Conservation (phyloP, 2,888 invertebrate genomes). For the Diloba caeruleocephala region DNA sequence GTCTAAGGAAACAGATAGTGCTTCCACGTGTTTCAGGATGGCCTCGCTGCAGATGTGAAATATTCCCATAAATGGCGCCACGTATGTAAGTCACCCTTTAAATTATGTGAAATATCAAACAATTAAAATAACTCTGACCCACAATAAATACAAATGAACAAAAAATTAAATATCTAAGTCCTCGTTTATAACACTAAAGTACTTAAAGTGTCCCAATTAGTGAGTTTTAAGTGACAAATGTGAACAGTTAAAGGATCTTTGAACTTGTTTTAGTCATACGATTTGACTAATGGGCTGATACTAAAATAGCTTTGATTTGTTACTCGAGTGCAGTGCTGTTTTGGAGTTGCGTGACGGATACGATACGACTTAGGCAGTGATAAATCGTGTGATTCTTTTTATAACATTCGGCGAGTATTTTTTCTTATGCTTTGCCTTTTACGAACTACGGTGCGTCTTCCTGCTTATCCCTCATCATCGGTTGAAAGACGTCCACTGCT, state of each 20-base stretch:
- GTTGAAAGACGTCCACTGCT: too few species aligned
- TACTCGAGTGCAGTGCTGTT: constrained; percentile 47
- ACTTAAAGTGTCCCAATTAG: constrained; percentile 69
- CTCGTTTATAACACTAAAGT: constrained; percentile 49
- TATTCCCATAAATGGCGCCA: background rate
- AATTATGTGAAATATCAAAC: constrained; percentile 3
- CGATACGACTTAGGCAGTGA: constrained; percentile 42
- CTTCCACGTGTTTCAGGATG: too few species aligned
- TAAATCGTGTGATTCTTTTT: too few species aligned
- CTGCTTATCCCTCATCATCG: too few species aligned
- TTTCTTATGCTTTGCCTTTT: too few species aligned
- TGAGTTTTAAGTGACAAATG: constrained; percentile 69
- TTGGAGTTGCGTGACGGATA: constrained; percentile 46
- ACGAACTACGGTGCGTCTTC: too few species aligned
- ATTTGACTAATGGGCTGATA: constrained; percentile 80
- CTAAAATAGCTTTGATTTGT: constrained; percentile 83
- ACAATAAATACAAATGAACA: constrained; percentile 31
- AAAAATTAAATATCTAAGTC: constrained; percentile 51
- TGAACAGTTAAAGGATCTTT: constrained; percentile 65
- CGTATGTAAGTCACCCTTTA: background rate
- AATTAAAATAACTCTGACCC: constrained; percentile 44
- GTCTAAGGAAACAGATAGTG: too few species aligned
- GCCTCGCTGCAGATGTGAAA: too few species aligned
- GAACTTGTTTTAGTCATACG: constrained; percentile 73
- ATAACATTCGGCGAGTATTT: too few species aligned